Base-by-base conservation (phyloP, 2,113 vertebrate species). In the Poeciliopsis retropinna region DNA sequence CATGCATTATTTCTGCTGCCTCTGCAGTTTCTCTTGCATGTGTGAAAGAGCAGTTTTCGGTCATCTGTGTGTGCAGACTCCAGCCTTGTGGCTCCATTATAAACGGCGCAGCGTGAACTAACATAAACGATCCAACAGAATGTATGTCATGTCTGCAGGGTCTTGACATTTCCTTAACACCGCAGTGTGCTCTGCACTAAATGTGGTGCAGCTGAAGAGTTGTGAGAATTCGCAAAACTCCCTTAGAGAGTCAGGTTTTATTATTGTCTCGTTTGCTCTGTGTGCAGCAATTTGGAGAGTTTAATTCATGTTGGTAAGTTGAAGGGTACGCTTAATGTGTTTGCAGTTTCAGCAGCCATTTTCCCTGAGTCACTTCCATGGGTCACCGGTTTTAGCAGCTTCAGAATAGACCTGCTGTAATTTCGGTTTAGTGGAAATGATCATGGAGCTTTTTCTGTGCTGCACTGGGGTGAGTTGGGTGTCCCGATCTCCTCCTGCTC, bases 341-440 rank as follows among this genome's bases (percentile, higher is more conserved):
- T 67, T 86, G 68, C 64, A 60, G 74, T 73, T 70, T 73, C 32
- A 28, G 60, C 54, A 2, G 0, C 61, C 72, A 17, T 2, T 29
- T 29, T 14, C 63, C 41, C 60, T 15, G 15, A 5, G 51, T 77
- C 72, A 60, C 61, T 27, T 81, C 77, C 65, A 47, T 32, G 67
- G 79, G 57, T 79, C 61, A 34, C 25, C 27, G 34, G 11, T 65
- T 80, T 72, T 25, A 77, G 27, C 73, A 67, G 81, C 44, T 7
- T 19, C 17, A 19, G 4, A 47, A 17, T 19, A 47, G 44, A 19
- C 44, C 44, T 7, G 6, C 22, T 57, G 22, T 57, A 57, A 57
- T 17, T 47, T 47, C 84, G 79, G 84, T 63, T 47, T 69, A 79
- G 31, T 68, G 39, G 65, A 85, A 34, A 67, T 77, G 75, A 83